Evolutionary conservation across 2,113 vertebrate genomes (phyloP).

Genomic region (Hydrolagus affinis): DNA sequence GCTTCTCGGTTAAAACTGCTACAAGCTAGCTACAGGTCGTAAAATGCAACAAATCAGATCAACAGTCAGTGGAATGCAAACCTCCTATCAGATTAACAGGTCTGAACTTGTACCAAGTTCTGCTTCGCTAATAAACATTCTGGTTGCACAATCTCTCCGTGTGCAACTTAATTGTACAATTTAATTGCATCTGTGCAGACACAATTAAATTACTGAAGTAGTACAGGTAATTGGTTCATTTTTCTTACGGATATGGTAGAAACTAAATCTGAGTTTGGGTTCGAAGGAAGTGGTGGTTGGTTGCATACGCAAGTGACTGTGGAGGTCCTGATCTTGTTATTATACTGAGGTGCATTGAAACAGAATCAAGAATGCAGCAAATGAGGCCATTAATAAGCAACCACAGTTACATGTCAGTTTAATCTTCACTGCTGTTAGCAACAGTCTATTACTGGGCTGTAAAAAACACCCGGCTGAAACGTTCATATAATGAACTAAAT

Average conservation of each 20-base stretch:
- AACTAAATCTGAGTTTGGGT: neutral
- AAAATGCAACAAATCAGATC: neutral
- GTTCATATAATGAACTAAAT: neutral
- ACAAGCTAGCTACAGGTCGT: neutral
- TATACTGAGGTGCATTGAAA: no score
- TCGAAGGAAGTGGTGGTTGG: neutral
- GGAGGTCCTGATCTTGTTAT: neutral
- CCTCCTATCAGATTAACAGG: neutral
- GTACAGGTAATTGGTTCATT: neutral
- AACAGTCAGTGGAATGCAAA: constrained; percentile 14
- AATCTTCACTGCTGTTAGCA: neutral
- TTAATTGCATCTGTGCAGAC: neutral
- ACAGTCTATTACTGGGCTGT: neutral
- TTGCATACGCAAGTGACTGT: neutral
- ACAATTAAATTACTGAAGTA: neutral
- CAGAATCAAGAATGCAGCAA: neutral
- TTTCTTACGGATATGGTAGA: neutral
- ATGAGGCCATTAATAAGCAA: neutral
- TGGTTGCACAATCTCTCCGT: neutral
- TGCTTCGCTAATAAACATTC: constrained; percentile 11
- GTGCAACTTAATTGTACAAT: no score
- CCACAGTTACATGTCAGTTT: neutral
- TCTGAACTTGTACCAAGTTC: neutral
- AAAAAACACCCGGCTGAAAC: neutral
- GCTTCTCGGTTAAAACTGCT: constrained; percentile 18